Evolutionary conservation across 2,888 invertebrate genomes (phyloP), one percentile per base, ranked within the genome.

Genomic region (Chaitophorus viminalis): DNA sequence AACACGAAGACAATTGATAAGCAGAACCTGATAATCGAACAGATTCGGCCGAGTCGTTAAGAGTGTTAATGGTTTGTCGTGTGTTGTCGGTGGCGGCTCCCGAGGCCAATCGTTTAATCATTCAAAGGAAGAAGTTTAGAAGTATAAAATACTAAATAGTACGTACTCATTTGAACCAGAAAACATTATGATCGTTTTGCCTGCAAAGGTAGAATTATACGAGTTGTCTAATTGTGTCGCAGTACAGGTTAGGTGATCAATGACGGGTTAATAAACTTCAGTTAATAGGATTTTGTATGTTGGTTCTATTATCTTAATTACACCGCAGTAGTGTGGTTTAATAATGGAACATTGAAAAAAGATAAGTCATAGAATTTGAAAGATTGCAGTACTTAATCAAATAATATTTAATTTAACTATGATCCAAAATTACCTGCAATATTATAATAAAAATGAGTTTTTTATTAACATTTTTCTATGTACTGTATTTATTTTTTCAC

Each of bases 51-150:
- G 46, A 25, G 84, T 72, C 70, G 78, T 85, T 85, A 77, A 85
- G 52, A 85, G 85, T 78, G 85, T 85, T 85, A 85, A 86, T 86
- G 86, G 86, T 77, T 78, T 77, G 77, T 78, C 85, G 76, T 76
- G 46, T 75, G 46, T 52, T 31, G 36, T 60, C 68, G 52, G 33
- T 70, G 52, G 29, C 77, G 85, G 85, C 36, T 85, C 78, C 84
- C 52, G 77, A 85, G 85, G 85, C 85, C 76, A 68, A 85, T 78
- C 70, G 85, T 85, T 85, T 85, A 85, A 85, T 85, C 85, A 85
- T 85, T 52, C 68, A 31, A 2, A 31, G 68, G 31, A 25, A 85
- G 29, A 39, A 39, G n/a, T n/a, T n/a, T n/a, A n/a, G n/a, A 31
- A 1, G 14, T 54, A 84, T 31, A 65, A 36, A 60, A 77, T 31